Evolutionary conservation across 2,797 vertebrate species (phyloP).

Genomic region (Pogoniulus pusillus): DNA sequence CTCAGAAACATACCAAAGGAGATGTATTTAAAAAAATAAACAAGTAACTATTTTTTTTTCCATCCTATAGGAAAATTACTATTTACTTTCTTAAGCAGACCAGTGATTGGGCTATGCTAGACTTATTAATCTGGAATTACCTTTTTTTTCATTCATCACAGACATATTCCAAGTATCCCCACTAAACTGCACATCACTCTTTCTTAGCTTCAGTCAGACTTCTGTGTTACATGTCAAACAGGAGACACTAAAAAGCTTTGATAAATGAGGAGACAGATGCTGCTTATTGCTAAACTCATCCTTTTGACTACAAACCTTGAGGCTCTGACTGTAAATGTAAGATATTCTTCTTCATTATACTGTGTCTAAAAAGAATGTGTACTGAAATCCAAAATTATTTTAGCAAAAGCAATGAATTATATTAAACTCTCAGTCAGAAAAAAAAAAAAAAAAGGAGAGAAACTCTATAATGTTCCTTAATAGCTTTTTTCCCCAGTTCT

Average conservation of each 20-base stretch:
- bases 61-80: not conserved
- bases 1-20: not conserved
- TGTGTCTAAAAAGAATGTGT: not conserved
- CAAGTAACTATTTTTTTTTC: not conserved
- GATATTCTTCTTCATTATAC: not conserved
- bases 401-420: not conserved
- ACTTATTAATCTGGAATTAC: not conserved
- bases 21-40: too few relatives aligned
- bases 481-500: not conserved
- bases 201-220: not conserved
- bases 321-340: not conserved
- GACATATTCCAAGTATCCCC: not conserved
- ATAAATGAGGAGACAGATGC: not conserved
- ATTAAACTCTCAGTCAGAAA: not conserved
- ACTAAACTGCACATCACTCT: not conserved
- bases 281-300: not conserved
- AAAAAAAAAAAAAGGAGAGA: not conserved
- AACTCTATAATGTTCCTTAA: not conserved
- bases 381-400: constrained; percentile 9
- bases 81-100: not conserved
- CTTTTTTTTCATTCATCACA: not conserved
- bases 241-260: not conserved
- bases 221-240: not conserved
- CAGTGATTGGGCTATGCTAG: not conserved
- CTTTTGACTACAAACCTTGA: constrained; percentile 13